Evolutionary conservation across 2,797 vertebrate species (phyloP).

Genomic region (Varecia variegata): DNA sequence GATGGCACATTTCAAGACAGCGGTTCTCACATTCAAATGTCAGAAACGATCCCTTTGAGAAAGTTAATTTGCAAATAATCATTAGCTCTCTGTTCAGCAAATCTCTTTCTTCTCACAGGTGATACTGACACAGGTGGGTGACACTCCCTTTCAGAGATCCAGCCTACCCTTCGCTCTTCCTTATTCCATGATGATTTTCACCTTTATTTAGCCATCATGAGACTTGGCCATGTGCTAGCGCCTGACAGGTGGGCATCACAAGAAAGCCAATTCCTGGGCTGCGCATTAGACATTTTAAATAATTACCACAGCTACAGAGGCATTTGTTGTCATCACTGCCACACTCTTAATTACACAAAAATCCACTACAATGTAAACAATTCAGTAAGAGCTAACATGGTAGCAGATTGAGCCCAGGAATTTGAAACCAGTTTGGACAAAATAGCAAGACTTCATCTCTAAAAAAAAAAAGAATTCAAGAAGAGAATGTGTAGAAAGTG

Average conservation of each 20-base stretch:
- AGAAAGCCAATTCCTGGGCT: background rate
- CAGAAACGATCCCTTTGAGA: background rate
- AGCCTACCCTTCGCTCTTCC: background rate
- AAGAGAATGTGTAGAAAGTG: background rate
- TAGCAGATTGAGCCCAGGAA: background rate
- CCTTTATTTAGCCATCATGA: background rate
- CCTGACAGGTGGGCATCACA: background rate
- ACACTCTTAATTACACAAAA: background rate
- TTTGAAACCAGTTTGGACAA: background rate
- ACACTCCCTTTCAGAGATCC: background rate
- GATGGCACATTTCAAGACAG: background rate
- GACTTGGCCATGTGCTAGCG: background rate
- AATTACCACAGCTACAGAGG: background rate
- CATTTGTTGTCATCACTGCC: background rate
- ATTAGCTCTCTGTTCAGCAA: background rate
- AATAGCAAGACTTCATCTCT: background rate
- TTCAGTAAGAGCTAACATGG: background rate
- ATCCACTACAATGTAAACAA: background rate
- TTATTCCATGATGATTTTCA: background rate
- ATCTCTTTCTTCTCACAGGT: background rate
- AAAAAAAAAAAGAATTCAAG: background rate
- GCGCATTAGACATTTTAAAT: background rate
- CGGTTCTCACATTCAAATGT: background rate
- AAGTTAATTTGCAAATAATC: background rate
- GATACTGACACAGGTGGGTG: background rate